Evolutionary conservation across 2,113 vertebrate species (phyloP).

Genomic region (Cottus gobio): DNA sequence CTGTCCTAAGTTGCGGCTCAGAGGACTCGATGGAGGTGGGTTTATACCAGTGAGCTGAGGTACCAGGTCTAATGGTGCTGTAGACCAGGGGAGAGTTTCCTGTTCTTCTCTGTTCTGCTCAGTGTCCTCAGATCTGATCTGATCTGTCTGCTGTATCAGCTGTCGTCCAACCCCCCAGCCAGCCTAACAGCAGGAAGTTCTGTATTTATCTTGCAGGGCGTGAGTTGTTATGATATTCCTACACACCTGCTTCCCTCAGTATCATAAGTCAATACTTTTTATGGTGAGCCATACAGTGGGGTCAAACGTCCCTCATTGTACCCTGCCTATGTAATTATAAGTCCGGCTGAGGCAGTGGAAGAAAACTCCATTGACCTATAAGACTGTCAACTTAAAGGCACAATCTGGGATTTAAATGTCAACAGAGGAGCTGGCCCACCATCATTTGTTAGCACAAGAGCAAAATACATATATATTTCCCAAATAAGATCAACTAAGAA

Average conservation of each 20-base stretch:
- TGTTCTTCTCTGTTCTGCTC: not conserved
- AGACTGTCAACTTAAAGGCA: slow-evolving; percentile 26
- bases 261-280: not conserved
- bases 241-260: slow-evolving; percentile 37
- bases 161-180: not conserved
- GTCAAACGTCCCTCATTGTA: slow-evolving; percentile 23
- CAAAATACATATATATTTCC: not conserved
- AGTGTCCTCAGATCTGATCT: not conserved
- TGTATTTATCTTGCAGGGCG: slow-evolving; percentile 37
- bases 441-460: not conserved
- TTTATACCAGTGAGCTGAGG: slow-evolving; percentile 7
- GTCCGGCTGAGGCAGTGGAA: slow-evolving; percentile 61
- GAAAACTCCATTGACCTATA: slow-evolving; percentile 66
- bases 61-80: not conserved
- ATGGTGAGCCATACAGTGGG: slow-evolving; percentile 5
- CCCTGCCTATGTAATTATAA: slow-evolving; percentile 30
- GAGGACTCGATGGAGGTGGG: slow-evolving; percentile 32
- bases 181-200: slow-evolving; percentile 19
- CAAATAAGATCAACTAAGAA: not conserved
- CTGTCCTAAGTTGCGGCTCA: slow-evolving; percentile 69
- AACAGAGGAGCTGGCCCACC: not conserved
- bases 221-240: slow-evolving; percentile 20
- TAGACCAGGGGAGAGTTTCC: not conserved
- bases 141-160: slow-evolving; percentile 5
- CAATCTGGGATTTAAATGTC: slow-evolving; percentile 13